Evolutionary conservation across 2,888 invertebrate species (phyloP), one percentile per base, ranked within the genome.

Genomic region (Stratiomys singularior): DNA sequence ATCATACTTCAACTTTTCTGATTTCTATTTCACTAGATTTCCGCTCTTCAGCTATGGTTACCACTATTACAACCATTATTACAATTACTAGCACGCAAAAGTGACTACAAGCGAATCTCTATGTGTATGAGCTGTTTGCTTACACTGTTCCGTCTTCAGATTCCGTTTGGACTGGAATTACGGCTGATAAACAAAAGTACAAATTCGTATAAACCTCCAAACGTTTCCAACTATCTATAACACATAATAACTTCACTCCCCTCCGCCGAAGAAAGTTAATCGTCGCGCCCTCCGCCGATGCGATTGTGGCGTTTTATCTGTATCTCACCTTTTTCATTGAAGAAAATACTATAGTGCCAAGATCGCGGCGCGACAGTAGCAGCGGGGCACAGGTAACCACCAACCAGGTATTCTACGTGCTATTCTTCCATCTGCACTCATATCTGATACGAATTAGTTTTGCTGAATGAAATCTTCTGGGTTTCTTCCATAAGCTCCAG

Each of bases 231-330:
- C 21, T 46, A 67, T 69, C 69, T 25, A 47, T 25, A 69, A 13
- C 44, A 69, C 69, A 47, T 25, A 60, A n/a, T 47, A 30, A 56
- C 72, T 72, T n/a, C 46, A n/a, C 23, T 23, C 74, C 74, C 37
- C 60, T 58, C 74, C 58, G 58, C n/a, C 58, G 60, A 74, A 74
- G 74, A 74, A 74, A 74, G 74, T 74, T 74, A 74, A 28, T 37
- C 74, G 74, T 58, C 74, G 58, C 60, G 25, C 52, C 30, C 27
- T 11, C 28, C 5, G 23, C 18, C 56, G 52, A 13, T 18, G 30
- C 23, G 64, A 28, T 23, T 64, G 64, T 30, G 64, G 66, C 52
- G 52, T 56, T 37, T 37, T 74, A 74, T 74, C 74, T 74, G 58
- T 74, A 74, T 58, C 74, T 74, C 60, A 23, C 44, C 74, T 52